Evolutionary conservation across 2,888 invertebrate genomes (phyloP).

Genomic region (Parnassius apollo): DNA sequence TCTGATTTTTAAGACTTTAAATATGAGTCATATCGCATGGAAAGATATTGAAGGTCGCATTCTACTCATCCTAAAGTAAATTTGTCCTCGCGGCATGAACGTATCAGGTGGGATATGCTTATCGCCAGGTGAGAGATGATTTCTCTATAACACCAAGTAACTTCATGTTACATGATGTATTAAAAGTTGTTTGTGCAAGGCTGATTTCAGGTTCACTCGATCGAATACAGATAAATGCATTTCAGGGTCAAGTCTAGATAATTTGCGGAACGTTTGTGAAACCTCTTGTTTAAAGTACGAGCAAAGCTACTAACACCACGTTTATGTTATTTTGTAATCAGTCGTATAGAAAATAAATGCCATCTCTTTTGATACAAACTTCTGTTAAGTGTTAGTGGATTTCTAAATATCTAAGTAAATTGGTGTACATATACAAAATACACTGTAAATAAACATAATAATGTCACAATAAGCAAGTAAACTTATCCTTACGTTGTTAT

Average conservation of each 20-base stretch:
- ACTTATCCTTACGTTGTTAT: neutral
- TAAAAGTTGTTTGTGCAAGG: conserved; percentile 6
- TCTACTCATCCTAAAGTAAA: conserved; percentile 49
- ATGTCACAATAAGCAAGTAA: too few species aligned
- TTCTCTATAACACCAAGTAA: conserved; percentile 10
- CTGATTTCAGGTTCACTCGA: conserved; percentile 19
- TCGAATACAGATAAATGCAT: conserved; percentile 12
- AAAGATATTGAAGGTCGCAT: conserved; percentile 40
- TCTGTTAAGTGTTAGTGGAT: too few species aligned
- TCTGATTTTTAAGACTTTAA: conserved; percentile 34
- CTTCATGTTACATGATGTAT: conserved; percentile 4
- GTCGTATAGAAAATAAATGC: neutral
- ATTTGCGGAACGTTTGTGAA: conserved; percentile 11
- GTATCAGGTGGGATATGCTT: conserved; percentile 61
- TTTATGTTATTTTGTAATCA: neutral
- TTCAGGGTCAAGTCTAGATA: conserved; percentile 17
- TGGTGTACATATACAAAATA: too few species aligned
- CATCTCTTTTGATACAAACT: too few species aligned
- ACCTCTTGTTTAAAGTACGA: conserved; percentile 4
- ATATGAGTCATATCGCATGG: conserved; percentile 37
- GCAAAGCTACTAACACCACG: neutral
- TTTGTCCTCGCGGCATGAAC: conserved; percentile 59
- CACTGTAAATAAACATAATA: too few species aligned
- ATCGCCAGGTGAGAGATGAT: conserved; percentile 37
- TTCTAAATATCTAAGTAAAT: too few species aligned